Evolutionary conservation across 2,113 vertebrate species (phyloP).

Genomic region (Microcebus tavaratra): DNA sequence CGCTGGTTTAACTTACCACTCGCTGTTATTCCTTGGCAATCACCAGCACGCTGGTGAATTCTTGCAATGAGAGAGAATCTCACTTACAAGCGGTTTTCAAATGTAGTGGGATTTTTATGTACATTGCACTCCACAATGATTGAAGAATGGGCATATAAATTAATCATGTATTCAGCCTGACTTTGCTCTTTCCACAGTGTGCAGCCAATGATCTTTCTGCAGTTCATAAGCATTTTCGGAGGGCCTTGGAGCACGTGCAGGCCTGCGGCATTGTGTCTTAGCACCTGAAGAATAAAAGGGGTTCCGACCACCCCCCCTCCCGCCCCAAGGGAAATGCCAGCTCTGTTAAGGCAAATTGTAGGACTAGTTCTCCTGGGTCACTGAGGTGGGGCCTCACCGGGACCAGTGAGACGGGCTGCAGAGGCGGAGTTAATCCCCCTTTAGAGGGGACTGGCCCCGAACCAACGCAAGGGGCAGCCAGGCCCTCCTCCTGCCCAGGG

Average conservation of each 20-base stretch:
- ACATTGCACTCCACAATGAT: not conserved
- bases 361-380: not conserved
- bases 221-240: not conserved
- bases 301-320: not conserved
- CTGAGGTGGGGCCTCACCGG: not conserved
- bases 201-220: not conserved
- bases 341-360: not conserved
- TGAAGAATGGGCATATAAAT: not conserved
- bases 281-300: fast-evolving
- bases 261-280: not conserved
- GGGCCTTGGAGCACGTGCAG: not conserved
- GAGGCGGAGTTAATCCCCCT: not conserved
- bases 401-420: not conserved
- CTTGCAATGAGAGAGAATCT: not conserved
- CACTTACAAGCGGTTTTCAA: not conserved
- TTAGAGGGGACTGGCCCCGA: not conserved
- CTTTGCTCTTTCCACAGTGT: not conserved
- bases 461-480: not conserved
- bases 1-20: fast-evolving
- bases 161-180: not conserved
- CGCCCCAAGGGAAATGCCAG: not conserved
- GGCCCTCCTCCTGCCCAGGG: not conserved
- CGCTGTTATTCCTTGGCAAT: not conserved
- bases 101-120: not conserved
- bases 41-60: not conserved